Evolutionary conservation across 35 echinoderm and acorn worm species (phyloP).

Genomic region (Strongylocentrotus purpuratus): DNA sequence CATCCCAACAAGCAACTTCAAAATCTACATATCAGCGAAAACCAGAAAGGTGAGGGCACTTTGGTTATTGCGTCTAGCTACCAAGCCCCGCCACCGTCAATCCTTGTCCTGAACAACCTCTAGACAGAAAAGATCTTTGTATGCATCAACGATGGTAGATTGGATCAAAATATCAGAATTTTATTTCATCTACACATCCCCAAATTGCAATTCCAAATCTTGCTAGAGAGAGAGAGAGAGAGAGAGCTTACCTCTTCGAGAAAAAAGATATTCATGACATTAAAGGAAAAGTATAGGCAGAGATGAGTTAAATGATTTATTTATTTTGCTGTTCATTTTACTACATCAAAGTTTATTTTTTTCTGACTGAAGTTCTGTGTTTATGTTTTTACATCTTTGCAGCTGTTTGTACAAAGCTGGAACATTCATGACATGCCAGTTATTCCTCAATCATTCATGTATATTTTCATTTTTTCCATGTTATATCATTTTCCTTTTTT

Average conservation of each 20-base stretch:
- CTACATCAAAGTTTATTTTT: too few species aligned
- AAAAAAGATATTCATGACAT: not conserved
- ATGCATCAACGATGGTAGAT: not conserved
- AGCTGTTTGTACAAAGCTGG: too few species aligned
- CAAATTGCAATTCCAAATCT: not conserved
- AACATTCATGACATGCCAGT: too few species aligned
- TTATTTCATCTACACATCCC: not conserved
- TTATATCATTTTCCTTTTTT: too few species aligned
- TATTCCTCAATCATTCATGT: too few species aligned
- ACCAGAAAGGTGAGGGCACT: constrained; percentile 1
- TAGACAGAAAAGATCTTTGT: not conserved
- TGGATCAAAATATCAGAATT: constrained; percentile 4
- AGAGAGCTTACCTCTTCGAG: not conserved
- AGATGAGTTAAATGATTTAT: not conserved
- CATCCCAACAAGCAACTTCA: not conserved
- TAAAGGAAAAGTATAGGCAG: not conserved
- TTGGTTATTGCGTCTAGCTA: not conserved
- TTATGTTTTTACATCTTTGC: too few species aligned
- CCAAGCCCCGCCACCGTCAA: not conserved
- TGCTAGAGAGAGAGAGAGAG: not conserved
- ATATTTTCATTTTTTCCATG: too few species aligned
- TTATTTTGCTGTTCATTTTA: too few species aligned
- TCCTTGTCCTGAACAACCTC: not conserved
- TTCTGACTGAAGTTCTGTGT: too few species aligned
- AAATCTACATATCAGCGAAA: not conserved